Conservation (phyloP, 1,140 invertebrate genomes). For the Sinella curviseta region DNA sequence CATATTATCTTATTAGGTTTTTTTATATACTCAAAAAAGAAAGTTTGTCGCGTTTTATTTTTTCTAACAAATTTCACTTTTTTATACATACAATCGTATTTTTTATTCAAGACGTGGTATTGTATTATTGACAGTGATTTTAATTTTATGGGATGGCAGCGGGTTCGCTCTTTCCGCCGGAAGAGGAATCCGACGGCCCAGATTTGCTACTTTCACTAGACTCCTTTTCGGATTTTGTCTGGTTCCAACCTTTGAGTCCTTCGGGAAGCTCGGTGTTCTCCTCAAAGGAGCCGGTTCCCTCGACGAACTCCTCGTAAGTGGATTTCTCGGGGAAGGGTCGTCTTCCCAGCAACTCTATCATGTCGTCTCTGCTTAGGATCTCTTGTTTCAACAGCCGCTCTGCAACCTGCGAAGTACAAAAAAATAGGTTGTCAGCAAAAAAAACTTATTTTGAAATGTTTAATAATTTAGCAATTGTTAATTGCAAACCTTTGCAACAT, state of each 20-base stretch:
- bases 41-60: no score
- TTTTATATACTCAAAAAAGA: no score
- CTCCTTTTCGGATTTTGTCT: conserved; percentile 58
- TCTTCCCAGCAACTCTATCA: conserved; percentile 93
- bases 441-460: not conserved
- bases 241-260: conserved; percentile 95
- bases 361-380: conserved; percentile 92
- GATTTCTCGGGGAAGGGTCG: conserved; percentile 98
- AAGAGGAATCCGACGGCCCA: not conserved
- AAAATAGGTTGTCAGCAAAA: not conserved
- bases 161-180: not conserved
- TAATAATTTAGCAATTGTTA: not conserved
- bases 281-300: conserved; percentile 96
- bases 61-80: no score
- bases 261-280: conserved; percentile 94
- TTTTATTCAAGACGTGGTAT: no score
- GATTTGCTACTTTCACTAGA: not conserved
- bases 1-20: no score
- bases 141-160: not conserved
- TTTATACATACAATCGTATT: no score
- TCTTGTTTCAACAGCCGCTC: conserved; percentile 90
- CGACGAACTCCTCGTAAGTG: conserved; percentile 99
- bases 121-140: no score
- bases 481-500: conserved; percentile 76
- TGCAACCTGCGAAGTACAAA: conserved; percentile 70